Percentiles rank a stretch among this genome's conserved stretches.
phyloP scores from a whole-genome alignment of 1,140 invertebrate genomes.

The Metaphire vulgaris region DNA sequence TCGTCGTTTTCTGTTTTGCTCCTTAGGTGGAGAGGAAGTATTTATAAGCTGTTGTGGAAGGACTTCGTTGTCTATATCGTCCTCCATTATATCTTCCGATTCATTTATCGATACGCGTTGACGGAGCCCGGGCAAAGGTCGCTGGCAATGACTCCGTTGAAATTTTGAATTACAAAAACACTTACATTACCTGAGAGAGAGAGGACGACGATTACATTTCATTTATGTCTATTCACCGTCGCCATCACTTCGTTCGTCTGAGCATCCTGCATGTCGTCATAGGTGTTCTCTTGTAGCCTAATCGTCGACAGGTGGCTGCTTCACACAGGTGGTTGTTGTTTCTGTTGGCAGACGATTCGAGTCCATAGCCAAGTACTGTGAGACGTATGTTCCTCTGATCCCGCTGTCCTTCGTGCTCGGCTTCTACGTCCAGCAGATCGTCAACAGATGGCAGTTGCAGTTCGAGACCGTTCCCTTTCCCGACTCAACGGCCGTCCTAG shows the following conservation, averaged over 20 bases:
- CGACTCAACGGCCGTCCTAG: background rate
- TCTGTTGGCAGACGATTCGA: too few species aligned
- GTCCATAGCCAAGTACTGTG: slow-evolving; percentile 35
- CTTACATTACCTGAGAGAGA: too few species aligned
- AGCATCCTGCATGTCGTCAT: too few species aligned
- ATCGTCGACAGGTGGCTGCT: too few species aligned
- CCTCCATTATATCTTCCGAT: slow-evolving; percentile 78
- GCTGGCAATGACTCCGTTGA: too few species aligned
- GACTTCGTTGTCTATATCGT: slow-evolving; percentile 80
- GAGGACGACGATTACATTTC: too few species aligned
- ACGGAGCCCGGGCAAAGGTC: slow-evolving; percentile 73
- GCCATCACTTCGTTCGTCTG: too few species aligned
- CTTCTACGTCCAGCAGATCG: slow-evolving; percentile 86
- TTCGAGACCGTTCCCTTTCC: slow-evolving; percentile 3
- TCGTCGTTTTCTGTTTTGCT: too few species aligned
- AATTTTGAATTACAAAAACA: too few species aligned
- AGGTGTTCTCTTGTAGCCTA: too few species aligned
- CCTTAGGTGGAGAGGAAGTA: slow-evolving; percentile 87
- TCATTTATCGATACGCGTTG: slow-evolving; percentile 78
- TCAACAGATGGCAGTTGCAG: slow-evolving; percentile 61
- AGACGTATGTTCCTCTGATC: slow-evolving; percentile 37
- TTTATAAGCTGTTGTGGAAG: slow-evolving; percentile 91
- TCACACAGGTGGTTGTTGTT: too few species aligned
- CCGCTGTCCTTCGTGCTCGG: slow-evolving; percentile 68
- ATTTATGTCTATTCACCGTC: too few species aligned